Conservation (phyloP, 2,113 vertebrate genomes). For the Callithrix jacchus region DNA sequence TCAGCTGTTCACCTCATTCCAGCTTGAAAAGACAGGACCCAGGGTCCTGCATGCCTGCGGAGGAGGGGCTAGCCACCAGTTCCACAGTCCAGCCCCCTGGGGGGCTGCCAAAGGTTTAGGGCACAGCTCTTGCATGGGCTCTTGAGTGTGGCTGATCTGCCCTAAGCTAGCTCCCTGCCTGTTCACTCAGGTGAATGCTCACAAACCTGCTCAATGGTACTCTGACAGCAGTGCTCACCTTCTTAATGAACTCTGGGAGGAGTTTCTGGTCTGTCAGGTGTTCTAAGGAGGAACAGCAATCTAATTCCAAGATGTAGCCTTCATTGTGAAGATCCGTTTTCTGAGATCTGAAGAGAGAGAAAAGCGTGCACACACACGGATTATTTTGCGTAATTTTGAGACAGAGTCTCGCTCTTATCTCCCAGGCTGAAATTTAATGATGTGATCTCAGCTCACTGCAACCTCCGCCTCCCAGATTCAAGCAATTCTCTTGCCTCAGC, state of each 20-base stretch:
- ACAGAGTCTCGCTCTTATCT: no score
- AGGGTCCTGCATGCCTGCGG: no score
- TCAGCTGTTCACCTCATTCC: accelerated
- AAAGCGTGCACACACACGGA: slow-evolving; percentile 6
- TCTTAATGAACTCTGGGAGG: slow-evolving; percentile 95
- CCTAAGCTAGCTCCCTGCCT: not conserved
- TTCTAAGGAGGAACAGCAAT: slow-evolving; percentile 90
- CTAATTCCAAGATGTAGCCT: slow-evolving; percentile 90
- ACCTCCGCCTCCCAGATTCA: no score
- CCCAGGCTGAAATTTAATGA: no score
- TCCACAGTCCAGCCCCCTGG: not conserved
- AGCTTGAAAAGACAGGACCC: not conserved
- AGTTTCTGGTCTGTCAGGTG: slow-evolving; percentile 90
- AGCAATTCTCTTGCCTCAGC: no score
- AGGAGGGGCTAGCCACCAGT: no score
- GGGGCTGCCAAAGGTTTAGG: not conserved
- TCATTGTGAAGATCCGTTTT: slow-evolving; percentile 81
- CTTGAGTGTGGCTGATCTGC: accelerated
- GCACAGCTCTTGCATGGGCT: accelerated
- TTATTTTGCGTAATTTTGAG: not conserved
- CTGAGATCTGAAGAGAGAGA: slow-evolving; percentile 80
- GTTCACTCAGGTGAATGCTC: accelerated
- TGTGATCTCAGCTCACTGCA: no score
- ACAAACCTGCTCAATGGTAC: accelerated
- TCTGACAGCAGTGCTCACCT: slow-evolving; percentile 85